Evolutionary conservation across 2,113 vertebrate genomes (phyloP), one percentile per base, ranked within the genome.

Genomic region (Propithecus coquereli): DNA sequence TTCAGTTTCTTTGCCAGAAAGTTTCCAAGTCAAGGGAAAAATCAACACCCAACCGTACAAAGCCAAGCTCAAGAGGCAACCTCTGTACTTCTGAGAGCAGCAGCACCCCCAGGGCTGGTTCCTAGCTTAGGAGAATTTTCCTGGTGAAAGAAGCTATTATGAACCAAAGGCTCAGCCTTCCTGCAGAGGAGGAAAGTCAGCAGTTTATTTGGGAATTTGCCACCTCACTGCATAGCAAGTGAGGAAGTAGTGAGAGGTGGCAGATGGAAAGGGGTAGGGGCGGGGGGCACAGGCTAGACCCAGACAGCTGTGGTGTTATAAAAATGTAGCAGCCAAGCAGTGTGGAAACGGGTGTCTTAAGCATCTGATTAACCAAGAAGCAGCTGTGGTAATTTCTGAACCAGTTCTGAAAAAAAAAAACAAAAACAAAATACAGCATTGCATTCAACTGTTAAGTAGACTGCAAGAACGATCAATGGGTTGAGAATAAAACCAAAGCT

Each of bases 371-470:
- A 80, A 59, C 68, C 0, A 0, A 85, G 50, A 85, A 94, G 73
- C 95, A 92, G 85, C 84, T 76, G 77, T 5, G 47, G 63, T 40
- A 5, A 92, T 63, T 85, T 94, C 88, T 89, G 43, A 80, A 95
- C 23, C 54, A 52, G 50, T 73, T 68, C 65, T 5, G 2, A n/a
- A 40, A 14, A 17, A 43, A 54, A 40, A 74, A 17, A 57, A 61
- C 52, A 54, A 54, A 54, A 54, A 54, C 65, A 84, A 96, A 91
- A 73, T 23, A n/a, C 8, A 88, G 23, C 3, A 16, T 27, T n/a
- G 34, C 17, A 34, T 8, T 63, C 66, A 40, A 71, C 23, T 7
- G 6, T 13, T 27, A 63, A 43, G 47, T 6, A 76, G 82, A 34
- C 11, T 20, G 30, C 45, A 40, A 50, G 40, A 71, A 70, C 0